These are phyloP conservation scores for Camponotus fellah DNA, from an alignment of 2,888 invertebrate genomes.

Conservation along the genomic window DNA sequence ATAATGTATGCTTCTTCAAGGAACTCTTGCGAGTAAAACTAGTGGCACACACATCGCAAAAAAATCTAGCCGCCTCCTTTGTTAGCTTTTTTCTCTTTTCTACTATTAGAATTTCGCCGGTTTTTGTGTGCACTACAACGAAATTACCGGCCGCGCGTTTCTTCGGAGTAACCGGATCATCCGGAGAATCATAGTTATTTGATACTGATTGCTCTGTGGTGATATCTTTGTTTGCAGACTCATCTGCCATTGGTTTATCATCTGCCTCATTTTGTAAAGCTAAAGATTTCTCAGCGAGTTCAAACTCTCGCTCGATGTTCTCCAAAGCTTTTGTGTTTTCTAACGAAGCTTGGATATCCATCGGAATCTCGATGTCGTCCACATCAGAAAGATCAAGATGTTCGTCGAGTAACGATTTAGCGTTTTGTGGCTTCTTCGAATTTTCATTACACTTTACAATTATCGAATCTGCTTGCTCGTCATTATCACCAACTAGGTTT, in stretches of 20 bases:
- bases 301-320: background rate
- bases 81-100: slow-evolving; percentile 84
- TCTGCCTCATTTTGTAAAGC: background rate
- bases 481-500: slow-evolving; percentile 47
- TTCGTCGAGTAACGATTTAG: slow-evolving; percentile 68
- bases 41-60: slow-evolving; percentile 83
- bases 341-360: slow-evolving; percentile 55
- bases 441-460: slow-evolving; percentile 48
- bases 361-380: slow-evolving; percentile 62
- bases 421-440: slow-evolving; percentile 67
- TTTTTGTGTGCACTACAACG: slow-evolving; percentile 82
- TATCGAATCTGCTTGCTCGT: slow-evolving; percentile 59
- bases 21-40: slow-evolving; percentile 84
- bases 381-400: slow-evolving; percentile 65
- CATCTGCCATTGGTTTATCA: background rate
- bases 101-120: slow-evolving; percentile 83
- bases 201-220: background rate
- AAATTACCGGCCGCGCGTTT: slow-evolving; percentile 81
- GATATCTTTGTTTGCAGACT: slow-evolving; percentile 9
- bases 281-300: background rate
- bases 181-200: slow-evolving; percentile 58
- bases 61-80: slow-evolving; percentile 83
- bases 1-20: slow-evolving; percentile 83
- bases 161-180: slow-evolving; percentile 71
- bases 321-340: slow-evolving; percentile 4